Base-by-base conservation (phyloP, 2,888 invertebrate genomes). In the Noctua comes region DNA sequence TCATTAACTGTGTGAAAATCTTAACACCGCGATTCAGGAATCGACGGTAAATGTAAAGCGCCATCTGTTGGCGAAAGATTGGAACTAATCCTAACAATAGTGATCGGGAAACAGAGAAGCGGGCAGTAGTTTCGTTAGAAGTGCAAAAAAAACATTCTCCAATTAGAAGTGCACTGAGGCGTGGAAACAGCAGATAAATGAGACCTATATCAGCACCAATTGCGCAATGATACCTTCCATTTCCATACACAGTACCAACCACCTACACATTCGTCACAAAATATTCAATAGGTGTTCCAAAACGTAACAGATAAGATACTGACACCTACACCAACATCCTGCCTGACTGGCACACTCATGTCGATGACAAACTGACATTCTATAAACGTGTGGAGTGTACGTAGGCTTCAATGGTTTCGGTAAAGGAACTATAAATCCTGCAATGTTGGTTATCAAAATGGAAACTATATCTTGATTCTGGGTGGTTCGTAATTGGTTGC, bases 281-380 rank as follows among this genome's bases (percentile, higher is more conserved):
- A 77, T 77, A 75, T 77, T 68, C 86, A 83, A 62, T 66, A 84
- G 75, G 83, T 86, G 84, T 86, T 77, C 87, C 59, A 48, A 71
- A 83, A 76, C 31, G 66, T 54, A 68, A n/a, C 71, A 48, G 84
- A 85, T 85, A 85, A 85, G 84, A 84, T 86, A 86, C n/a, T 46
- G 24, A 71, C 84, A 43, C 84, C 87, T 62, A 87, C 84, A 21
- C 72, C 8, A 64, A 79, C 75, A 87, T 85, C 84, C 87, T 79
- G 79, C 46, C 31, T 73, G 7, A 62, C 71, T 86, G 11, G 21
- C 10, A 62, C 74, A 86, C 83, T 84, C 54, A 68, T 69, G 40
- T 76, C 68, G 79, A 70, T 84, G 69, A 72, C 86, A 64, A 72
- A 65, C 27, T 77, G 77, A 40, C 51, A 82, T 51, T 36, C 18